Percentiles rank a stretch among this genome's conserved stretches.
These are phyloP conservation scores for Ylistrum balloti DNA, from an alignment of 1,140 invertebrate genomes.

Conservation along the genomic window DNA sequence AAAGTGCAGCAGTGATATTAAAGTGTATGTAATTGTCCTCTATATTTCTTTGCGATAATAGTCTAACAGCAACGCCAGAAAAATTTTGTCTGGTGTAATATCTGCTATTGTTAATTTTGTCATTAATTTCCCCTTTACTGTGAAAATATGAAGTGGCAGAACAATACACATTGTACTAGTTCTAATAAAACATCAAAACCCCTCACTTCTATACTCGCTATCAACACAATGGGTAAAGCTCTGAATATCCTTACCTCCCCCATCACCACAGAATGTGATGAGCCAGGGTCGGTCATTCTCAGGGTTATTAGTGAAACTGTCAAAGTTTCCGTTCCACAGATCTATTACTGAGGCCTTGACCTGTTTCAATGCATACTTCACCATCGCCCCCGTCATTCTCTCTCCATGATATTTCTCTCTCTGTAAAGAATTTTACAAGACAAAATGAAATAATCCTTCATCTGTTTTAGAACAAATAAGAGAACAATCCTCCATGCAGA, in stretches of 20 bases:
- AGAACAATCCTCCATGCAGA: no score
- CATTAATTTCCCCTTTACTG: no score
- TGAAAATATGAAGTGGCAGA: no score
- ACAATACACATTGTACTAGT: no score
- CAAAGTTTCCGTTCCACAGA: constrained; percentile 77
- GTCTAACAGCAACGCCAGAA: no score
- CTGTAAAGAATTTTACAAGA: constrained; percentile 70
- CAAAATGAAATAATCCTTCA: background rate
- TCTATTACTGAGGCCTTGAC: constrained; percentile 77
- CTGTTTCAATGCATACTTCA: constrained; percentile 81
- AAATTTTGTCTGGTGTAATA: no score
- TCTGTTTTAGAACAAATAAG: no score
- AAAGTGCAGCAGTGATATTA: background rate
- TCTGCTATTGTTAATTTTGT: no score
- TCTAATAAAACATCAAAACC: no score
- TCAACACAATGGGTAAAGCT: background rate
- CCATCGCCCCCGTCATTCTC: constrained; percentile 78
- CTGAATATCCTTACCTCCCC: constrained; percentile 74
- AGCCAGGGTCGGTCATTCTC: constrained; percentile 82
- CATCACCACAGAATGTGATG: constrained; percentile 83
- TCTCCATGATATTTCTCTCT: constrained; percentile 82
- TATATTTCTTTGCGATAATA: background rate
- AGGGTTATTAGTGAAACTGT: constrained; percentile 60
- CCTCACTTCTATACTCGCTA: no score
- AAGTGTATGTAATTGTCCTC: background rate